Conservation (phyloP, 2,113 vertebrate genomes). For the Microcebus lehilahytsara region DNA sequence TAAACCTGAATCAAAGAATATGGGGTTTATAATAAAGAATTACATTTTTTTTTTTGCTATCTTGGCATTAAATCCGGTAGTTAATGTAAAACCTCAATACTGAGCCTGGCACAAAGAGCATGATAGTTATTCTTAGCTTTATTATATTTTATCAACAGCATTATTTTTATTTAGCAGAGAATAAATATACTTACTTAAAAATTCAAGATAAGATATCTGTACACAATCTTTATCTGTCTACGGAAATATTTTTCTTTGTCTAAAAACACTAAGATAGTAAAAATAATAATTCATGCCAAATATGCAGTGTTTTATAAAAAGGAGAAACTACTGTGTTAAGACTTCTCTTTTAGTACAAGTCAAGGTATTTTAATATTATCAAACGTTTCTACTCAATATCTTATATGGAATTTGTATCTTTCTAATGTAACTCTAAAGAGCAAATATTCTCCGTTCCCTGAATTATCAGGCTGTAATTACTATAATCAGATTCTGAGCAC, state of each 20-base stretch:
- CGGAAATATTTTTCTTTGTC: not conserved
- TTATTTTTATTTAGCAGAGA: not conserved
- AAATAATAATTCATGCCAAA: not conserved
- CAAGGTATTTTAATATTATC: slow-evolving; percentile 35
- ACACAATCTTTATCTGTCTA: not conserved
- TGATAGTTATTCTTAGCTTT: not conserved
- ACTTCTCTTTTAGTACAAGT: not conserved
- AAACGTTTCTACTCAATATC: not conserved
- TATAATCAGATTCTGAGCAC: slow-evolving; percentile 44
- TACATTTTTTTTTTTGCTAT: not conserved
- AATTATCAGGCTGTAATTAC: slow-evolving; percentile 61
- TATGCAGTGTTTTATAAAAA: not conserved
- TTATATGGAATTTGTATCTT: slow-evolving; percentile 43
- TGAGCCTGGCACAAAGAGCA: not conserved
- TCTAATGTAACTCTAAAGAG: slow-evolving; percentile 48
- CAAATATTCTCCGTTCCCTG: slow-evolving; percentile 15
- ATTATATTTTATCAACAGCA: not conserved
- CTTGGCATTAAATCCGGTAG: not conserved
- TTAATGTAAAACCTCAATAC: not conserved
- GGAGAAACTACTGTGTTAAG: not conserved
- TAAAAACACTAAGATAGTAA: not conserved
- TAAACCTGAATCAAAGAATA: not conserved
- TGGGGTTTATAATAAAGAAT: not conserved
- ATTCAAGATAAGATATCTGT: not conserved
- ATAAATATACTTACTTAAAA: not conserved